Evolutionary conservation across 2,888 invertebrate species (phyloP).

Genomic region (Andrena bicolor): DNA sequence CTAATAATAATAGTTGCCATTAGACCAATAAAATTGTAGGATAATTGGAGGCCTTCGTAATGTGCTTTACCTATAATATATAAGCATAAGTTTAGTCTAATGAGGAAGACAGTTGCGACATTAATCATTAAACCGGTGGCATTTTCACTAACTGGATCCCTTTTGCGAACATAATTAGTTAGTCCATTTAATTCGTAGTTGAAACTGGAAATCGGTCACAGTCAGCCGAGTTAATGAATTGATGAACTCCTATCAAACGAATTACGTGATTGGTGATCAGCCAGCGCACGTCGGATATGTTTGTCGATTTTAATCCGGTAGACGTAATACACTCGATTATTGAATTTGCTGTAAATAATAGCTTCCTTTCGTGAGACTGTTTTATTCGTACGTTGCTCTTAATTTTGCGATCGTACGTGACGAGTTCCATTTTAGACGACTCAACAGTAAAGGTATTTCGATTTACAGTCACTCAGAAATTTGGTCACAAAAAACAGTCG

Average conservation of each 20-base stretch:
- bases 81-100: too few relatives aligned
- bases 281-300: background rate
- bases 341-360: background rate
- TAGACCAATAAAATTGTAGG: too few relatives aligned
- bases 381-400: background rate
- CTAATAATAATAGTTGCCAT: too few relatives aligned
- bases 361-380: background rate
- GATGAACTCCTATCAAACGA: conserved; percentile 34
- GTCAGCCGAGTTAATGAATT: conserved; percentile 23
- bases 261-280: background rate
- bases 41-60: too few relatives aligned
- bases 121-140: conserved; percentile 6
- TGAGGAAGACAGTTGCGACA: too few relatives aligned
- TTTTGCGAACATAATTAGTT: conserved; percentile 13
- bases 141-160: background rate
- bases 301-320: conserved; percentile 10
- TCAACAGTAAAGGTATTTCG: too few relatives aligned
- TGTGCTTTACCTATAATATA: too few relatives aligned
- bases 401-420: background rate
- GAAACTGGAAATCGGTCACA: conserved; percentile 25
- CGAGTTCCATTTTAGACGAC: too few relatives aligned
- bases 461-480: too few relatives aligned
- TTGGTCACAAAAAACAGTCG: too few relatives aligned
- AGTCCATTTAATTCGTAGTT: conserved; percentile 10
- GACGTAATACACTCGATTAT: background rate